Evolutionary conservation across 2,113 vertebrate species (phyloP), one percentile per base, ranked within the genome.

Genomic region (Chloropsis hardwickii): DNA sequence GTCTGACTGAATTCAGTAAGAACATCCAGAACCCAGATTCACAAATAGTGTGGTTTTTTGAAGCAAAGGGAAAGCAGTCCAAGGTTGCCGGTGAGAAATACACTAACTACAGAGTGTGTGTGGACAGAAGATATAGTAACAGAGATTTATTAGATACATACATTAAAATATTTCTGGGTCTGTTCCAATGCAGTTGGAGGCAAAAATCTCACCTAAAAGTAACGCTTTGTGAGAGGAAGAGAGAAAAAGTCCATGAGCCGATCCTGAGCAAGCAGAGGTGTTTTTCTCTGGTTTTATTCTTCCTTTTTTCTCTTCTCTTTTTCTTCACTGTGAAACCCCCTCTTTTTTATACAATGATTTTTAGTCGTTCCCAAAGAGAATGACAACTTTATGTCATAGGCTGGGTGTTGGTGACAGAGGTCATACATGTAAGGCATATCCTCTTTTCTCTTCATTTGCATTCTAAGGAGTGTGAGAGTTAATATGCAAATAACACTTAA

Each of bases 161-260:
- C 17, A 82, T 42, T 35, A 37, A 69, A 82, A 48, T 54, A 61
- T 61, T 40, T 40, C 54, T 69, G 19, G 3, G 10, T 39, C 44
- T 58, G 14, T 67, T 69, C 54, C 54, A 69, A 69, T 16, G 21
- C 35, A 62, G 18, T 12, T 69, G 18, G 47, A 82, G 18, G 25
- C 16, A 61, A 40, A 82, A 54, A 14, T 33, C 21, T 61, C 47
- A 42, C 25, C 11, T 42, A 15, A 31, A 82, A 29, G 6, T 20
- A 58, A 58, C 14, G 7, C 9, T 51, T 51, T 23, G 5, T 74
- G 19, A 39, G 10, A 54, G 25, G 21, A 61, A 39, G 29, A 53
- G 13, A 89, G 40, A 53, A n/a, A 40, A 53, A 29, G 21, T 74
- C 11, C 13, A 29, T 31, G 0, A 0, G 19, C 21, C 0, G 0